Conservation (phyloP, 2,113 vertebrate genomes). For the Euleptes europaea region DNA sequence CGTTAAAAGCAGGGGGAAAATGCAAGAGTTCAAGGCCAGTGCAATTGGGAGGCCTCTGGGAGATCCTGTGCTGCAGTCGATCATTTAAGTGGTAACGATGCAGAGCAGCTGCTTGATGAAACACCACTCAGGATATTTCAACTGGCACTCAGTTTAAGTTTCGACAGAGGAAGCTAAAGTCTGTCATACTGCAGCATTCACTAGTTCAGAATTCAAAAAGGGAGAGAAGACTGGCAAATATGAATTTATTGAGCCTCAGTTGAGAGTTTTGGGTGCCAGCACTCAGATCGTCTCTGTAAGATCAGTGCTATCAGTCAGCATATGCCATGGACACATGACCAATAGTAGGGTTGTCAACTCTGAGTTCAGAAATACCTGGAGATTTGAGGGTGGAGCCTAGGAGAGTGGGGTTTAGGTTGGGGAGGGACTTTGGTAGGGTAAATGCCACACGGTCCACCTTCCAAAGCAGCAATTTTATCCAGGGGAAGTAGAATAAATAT, state of each 20-base stretch:
- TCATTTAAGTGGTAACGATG: not conserved
- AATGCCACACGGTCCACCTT: too few relatives aligned
- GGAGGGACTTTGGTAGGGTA: too few relatives aligned
- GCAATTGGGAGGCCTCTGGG: not conserved
- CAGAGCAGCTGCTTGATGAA: not conserved
- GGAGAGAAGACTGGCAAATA: constrained; percentile 11
- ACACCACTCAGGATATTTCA: not conserved
- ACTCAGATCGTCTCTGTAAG: not conserved
- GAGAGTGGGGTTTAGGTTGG: too few relatives aligned
- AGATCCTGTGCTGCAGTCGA: not conserved
- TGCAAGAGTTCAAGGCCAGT: not conserved
- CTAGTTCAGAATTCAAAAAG: not conserved
- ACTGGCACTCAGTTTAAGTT: not conserved
- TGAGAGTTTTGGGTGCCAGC: not conserved
- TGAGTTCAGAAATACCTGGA: too few relatives aligned
- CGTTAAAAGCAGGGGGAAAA: not conserved
- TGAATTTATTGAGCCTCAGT: not conserved
- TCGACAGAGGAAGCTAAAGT: constrained; percentile 21
- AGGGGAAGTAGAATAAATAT: too few relatives aligned
- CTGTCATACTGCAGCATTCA: not conserved
- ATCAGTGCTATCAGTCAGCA: not conserved
- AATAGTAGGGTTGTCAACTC: too few relatives aligned
- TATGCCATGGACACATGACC: too few relatives aligned
- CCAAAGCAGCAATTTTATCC: too few relatives aligned
- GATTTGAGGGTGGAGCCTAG: too few relatives aligned